A percentile compares a stretch with the other conserved stretches of the same genome.
Evolutionary conservation across 2,797 vertebrate species (phyloP).

Genomic region (Micropoecilia bifurca): DNA sequence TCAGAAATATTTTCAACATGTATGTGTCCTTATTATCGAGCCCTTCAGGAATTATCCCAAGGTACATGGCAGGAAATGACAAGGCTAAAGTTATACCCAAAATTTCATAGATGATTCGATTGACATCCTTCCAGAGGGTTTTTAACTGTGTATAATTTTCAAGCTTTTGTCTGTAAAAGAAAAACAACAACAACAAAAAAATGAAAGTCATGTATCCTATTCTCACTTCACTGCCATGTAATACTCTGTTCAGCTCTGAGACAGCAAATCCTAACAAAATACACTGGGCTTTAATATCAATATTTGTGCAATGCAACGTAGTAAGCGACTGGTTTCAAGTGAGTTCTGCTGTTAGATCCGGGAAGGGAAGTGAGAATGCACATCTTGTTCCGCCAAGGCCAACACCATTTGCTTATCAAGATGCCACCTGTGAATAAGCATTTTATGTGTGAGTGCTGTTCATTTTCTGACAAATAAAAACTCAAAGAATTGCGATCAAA

Average conservation of each 20-base stretch:
- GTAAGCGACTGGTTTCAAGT: not conserved
- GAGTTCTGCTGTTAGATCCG: slow-evolving; percentile 12
- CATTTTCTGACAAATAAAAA: not conserved
- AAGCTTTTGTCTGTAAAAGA: not conserved
- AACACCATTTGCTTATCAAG: slow-evolving; percentile 31
- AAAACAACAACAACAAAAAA: not conserved
- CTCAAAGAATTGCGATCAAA: not conserved
- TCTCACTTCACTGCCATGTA: not conserved
- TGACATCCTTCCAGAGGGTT: too few relatives aligned
- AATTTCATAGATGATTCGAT: too few relatives aligned
- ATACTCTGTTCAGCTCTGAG: not conserved
- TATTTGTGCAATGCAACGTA: not conserved
- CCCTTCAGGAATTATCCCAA: too few relatives aligned
- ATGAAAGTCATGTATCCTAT: not conserved
- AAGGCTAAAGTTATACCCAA: too few relatives aligned
- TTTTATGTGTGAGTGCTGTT: not conserved
- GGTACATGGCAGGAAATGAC: too few relatives aligned
- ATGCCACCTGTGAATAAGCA: slow-evolving; percentile 7
- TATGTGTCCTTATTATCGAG: too few relatives aligned
- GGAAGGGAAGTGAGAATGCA: slow-evolving; percentile 42
- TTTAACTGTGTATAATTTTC: not conserved
- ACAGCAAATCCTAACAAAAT: not conserved
- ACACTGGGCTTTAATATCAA: not conserved
- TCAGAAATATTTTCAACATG: too few relatives aligned
- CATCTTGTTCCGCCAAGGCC: not conserved